These are phyloP conservation scores for Drosophila pandora DNA, from an alignment of 1,140 invertebrate species.

Conservation along the genomic window DNA sequence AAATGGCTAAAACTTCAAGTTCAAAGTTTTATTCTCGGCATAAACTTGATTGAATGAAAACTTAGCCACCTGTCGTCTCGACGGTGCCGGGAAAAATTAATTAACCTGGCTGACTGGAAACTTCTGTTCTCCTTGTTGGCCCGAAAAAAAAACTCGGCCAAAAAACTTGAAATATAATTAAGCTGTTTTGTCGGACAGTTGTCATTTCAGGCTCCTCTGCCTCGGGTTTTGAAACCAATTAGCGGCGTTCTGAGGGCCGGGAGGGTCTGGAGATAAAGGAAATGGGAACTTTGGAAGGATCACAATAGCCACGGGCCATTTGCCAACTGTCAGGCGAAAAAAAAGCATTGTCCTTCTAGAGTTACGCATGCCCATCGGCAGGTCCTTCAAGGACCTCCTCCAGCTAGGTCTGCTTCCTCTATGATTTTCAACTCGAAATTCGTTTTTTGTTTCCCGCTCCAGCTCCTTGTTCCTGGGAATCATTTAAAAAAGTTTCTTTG, in stretches of 20 bases:
- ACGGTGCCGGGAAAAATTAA: conserved; percentile 53
- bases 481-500: not conserved
- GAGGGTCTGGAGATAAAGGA: not conserved
- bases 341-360: conserved; percentile 16
- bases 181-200: conserved; percentile 42
- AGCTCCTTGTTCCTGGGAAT: not conserved
- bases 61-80: conserved; percentile 58
- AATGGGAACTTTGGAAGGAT: conserved; percentile 3
- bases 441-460: no score
- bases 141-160: conserved; percentile 60
- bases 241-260: conserved; percentile 25
- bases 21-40: conserved; percentile 60
- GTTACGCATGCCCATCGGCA: not conserved
- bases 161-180: conserved; percentile 74
- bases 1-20: conserved; percentile 55
- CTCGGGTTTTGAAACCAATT: conserved; percentile 72
- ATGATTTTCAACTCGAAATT: no score
- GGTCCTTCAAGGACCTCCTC: not conserved
- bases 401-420: no score
- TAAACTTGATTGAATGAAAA: conserved; percentile 77
- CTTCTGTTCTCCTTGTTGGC: conserved; percentile 4
- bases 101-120: conserved; percentile 54
- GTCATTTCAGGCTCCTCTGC: conserved; percentile 13
- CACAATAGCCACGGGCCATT: conserved; percentile 23
- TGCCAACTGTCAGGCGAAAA: conserved; percentile 3